Evolutionary conservation across 2,888 invertebrate species (phyloP).

Genomic region (Tetranychus truncatus): DNA sequence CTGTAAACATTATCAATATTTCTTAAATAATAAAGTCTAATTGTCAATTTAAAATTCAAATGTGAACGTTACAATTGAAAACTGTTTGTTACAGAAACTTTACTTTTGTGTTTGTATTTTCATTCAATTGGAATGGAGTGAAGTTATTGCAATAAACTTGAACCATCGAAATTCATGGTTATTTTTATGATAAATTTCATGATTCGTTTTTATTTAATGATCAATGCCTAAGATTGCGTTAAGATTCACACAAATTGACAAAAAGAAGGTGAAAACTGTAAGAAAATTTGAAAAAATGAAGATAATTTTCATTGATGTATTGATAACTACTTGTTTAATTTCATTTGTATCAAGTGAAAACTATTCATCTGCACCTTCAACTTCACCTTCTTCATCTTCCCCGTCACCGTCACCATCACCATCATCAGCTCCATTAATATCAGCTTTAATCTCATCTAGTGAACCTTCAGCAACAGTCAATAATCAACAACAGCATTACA

Average conservation of each 20-base stretch:
- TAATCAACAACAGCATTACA: background rate
- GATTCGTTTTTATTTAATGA: too few relatives aligned
- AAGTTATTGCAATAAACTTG: background rate
- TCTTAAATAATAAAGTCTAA: too few relatives aligned
- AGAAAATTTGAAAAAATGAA: background rate
- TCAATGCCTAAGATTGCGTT: background rate
- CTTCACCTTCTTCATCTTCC: background rate
- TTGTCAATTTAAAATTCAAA: too few relatives aligned
- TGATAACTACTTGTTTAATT: background rate
- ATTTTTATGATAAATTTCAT: too few relatives aligned
- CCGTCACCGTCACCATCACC: background rate
- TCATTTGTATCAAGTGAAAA: background rate
- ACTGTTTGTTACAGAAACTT: background rate
- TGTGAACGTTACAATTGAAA: background rate
- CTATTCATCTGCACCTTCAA: background rate
- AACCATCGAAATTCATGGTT: too few relatives aligned
- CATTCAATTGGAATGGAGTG: background rate
- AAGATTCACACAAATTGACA: background rate
- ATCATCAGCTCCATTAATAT: background rate
- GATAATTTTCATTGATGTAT: background rate
- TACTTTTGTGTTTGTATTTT: background rate
- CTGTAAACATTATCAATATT: too few relatives aligned
- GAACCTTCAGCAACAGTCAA: too few relatives aligned
- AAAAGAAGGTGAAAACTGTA: background rate
- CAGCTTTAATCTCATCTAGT: too few relatives aligned